These are phyloP conservation scores for Drosophila nikananu DNA, from an alignment of 1,140 invertebrate species.

Conservation along the genomic window DNA sequence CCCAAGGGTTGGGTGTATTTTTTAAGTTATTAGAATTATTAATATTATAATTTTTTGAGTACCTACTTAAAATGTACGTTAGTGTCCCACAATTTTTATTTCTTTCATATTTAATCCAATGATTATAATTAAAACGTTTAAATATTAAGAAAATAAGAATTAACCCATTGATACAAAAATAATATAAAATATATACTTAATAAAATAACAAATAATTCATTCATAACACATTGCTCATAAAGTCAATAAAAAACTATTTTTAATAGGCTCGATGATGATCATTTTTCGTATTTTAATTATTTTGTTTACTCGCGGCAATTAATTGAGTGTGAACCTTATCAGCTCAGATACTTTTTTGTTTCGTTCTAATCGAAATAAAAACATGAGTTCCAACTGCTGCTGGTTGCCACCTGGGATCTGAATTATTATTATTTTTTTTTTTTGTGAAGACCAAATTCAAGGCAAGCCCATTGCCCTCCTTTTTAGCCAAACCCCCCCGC, in stretches of 20 bases:
- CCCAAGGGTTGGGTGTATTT: background rate
- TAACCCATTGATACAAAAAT: background rate
- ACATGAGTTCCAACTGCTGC: background rate
- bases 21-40: background rate
- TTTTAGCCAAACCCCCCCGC: background rate
- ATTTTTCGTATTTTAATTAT: slow-evolving; percentile 45
- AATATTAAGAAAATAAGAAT: too few relatives aligned
- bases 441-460: slow-evolving; percentile 32
- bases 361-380: slow-evolving; percentile 24
- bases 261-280: slow-evolving; percentile 5
- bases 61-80: too few relatives aligned
- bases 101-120: too few relatives aligned
- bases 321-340: slow-evolving; percentile 40
- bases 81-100: too few relatives aligned
- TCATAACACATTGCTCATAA: background rate
- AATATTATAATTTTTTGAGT: too few relatives aligned
- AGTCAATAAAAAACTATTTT: slow-evolving; percentile 31
- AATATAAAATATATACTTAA: background rate
- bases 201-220: too few relatives aligned
- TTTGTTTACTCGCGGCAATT: slow-evolving; percentile 42
- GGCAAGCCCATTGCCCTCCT: slow-evolving; percentile 50
- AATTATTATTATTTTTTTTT: background rate
- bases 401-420: slow-evolving; percentile 27
- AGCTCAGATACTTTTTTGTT: slow-evolving; percentile 22
- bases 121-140: too few relatives aligned